Base-by-base conservation (phyloP, 37 sponge, comb jelly and placozoan species). In the Ephydatia muelleri region DNA sequence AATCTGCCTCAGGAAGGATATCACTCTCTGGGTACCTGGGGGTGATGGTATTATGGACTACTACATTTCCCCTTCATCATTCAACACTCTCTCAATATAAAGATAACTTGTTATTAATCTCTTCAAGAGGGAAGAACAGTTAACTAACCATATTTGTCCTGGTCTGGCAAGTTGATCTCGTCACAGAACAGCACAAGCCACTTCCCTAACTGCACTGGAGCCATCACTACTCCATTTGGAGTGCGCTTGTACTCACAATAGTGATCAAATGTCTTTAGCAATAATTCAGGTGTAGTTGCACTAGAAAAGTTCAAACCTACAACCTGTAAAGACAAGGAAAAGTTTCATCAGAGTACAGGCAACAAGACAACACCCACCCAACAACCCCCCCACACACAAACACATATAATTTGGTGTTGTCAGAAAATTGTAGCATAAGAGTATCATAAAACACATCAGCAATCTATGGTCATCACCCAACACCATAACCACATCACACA, bases 161-260 rank as follows among this genome's bases (percentile, higher is more conserved):
- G 68, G 78, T 94, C 93, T 9, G 99, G 99, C 39, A 98, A 86
- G 84, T 98, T 98, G 68, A 98, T 98, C 68, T 98, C 99, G 78
- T 98, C 99, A 79, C 99, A 98, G 86, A 98, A 98, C 67, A 98
- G 91, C n/a, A 98, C 93, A n/a, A 98, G 82, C 99, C 99, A 98
- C 81, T 96, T 98, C 38, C 97, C 97, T 29, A 96, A 91, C 83
- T 96, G 98, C 57, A 92, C 90, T 35, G 99, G 99, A 23, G 99
- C 80, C 93, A 98, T 92, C 31, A 98, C 92, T 2, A 94, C 87
- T 22, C 99, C 99, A 86, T 96, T 96, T 38, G 99, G 99, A 23
- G 99, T 98, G 39, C 93, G 76, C 66, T 94, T 49, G 80, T 94
- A 98, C 86, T 98, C 99, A 87, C 99, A 98, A 81, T 98, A 98